Evolutionary conservation across 2,797 vertebrate genomes (phyloP), one percentile per base, ranked within the genome.

Genomic region (Valencia hispanica): DNA sequence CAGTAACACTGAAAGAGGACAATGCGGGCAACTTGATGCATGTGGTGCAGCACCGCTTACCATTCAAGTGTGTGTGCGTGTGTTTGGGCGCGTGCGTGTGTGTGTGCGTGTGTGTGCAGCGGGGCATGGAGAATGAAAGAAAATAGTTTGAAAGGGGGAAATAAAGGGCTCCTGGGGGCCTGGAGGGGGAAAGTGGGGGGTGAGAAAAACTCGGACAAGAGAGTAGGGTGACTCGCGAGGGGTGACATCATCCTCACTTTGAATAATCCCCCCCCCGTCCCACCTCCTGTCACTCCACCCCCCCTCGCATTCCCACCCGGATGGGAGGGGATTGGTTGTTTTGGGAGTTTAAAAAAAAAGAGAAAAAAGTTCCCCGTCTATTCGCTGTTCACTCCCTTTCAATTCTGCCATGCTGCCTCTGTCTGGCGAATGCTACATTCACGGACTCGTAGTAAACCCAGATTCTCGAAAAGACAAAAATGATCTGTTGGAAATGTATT

Each of bases 191-290:
- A 88, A 82, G 89, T 85, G 91, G 85, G 84, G 65, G 81, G 91
- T 83, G 83, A 50, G 84, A 87, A 81, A 83, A 90, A 86, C 88
- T 78, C 70, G 57, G 89, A 85, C 73, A 79, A 90, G 85, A 90
- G 87, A 92, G 91, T 79, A 88, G 89, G 87, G 89, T 92, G 91
- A 93, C 90, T 93, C 91, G 88, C 81, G 85, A 92, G 86, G 89
- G 91, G 90, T 96, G 94, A 96, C 95, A 94, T 95, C 95, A 96
- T 94, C 82, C 82, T 81, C 80, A 2, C 90, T 95, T 95, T 95
- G 93, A 94, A 95, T 96, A 95, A 95, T 94, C 91, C 88, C 84
- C 59, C 81, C 89, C 84, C 50, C 85, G n/a, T n/a, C n/a, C n/a
- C n/a, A n/a, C n/a, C n/a, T n/a, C n/a, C n/a, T n/a, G n/a, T n/a